Evolutionary conservation across 1,140 invertebrate genomes (phyloP).

Genomic region (Camponotus floridanus): DNA sequence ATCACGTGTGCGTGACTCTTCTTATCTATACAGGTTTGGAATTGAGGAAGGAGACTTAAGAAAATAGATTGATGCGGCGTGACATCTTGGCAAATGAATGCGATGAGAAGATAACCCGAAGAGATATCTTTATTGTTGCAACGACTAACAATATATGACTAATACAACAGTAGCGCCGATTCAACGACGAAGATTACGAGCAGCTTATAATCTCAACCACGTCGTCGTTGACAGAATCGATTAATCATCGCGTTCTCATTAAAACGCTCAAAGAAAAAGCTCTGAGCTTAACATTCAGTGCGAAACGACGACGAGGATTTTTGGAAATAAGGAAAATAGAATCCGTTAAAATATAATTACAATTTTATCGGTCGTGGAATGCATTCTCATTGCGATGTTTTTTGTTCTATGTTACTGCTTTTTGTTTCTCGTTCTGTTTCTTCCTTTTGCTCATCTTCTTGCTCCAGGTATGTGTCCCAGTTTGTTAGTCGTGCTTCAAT

Average conservation of each 20-base stretch:
- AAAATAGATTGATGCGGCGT: not conserved
- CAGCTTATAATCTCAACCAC: constrained; percentile 21
- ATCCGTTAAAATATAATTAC: constrained; percentile 14
- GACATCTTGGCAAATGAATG: not conserved
- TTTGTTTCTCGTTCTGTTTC: constrained; percentile 62
- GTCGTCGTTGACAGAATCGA: not conserved
- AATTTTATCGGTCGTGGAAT: constrained; percentile 33
- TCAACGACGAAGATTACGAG: constrained; percentile 47
- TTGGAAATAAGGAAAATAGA: constrained; percentile 34
- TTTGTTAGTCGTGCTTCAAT: constrained; percentile 92
- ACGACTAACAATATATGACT: constrained; percentile 55
- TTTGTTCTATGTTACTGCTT: constrained; percentile 19
- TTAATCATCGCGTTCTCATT: constrained; percentile 32
- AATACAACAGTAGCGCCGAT: constrained; percentile 47
- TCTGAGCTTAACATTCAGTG: constrained; percentile 24
- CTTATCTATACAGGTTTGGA: not conserved
- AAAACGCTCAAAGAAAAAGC: constrained; percentile 6
- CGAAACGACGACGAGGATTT: not conserved
- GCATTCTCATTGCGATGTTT: not conserved
- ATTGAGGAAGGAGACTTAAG: not conserved
- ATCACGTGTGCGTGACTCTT: not conserved
- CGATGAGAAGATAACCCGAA: not conserved
- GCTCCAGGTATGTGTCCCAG: constrained; percentile 95
- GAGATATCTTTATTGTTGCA: constrained; percentile 64
- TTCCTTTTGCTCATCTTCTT: constrained; percentile 83